These are phyloP conservation scores for Cirrhinus molitorella DNA, from an alignment of 2,797 vertebrate genomes.

Conservation along the genomic window DNA sequence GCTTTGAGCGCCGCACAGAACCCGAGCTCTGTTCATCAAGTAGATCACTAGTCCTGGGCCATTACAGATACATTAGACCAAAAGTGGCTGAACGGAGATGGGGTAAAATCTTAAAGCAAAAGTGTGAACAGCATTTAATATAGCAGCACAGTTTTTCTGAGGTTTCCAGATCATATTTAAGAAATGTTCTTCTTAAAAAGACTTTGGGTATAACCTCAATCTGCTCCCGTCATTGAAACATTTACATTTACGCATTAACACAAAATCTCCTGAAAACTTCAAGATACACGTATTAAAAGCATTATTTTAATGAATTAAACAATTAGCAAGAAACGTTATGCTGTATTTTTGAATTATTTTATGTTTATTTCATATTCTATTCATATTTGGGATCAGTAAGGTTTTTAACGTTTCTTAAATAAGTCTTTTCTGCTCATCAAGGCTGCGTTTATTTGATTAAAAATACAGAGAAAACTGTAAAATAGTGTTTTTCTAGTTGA, in stretches of 20 bases:
- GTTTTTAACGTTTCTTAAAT: no score
- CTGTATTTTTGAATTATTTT: not conserved
- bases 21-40: constrained; percentile 61
- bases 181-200: not conserved
- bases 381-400: not conserved
- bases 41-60: constrained; percentile 69
- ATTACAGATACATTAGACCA: constrained; percentile 76
- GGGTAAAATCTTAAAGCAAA: constrained; percentile 60
- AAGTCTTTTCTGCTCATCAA: no score
- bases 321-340: no score
- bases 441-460: no score
- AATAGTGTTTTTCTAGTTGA: no score
- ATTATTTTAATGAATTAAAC: no score
- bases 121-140: not conserved
- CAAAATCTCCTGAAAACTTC: not conserved
- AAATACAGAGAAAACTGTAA: no score
- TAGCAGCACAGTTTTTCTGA: not conserved
- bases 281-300: not conserved
- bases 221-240: not conserved
- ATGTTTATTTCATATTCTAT: not conserved
- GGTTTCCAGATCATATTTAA: not conserved
- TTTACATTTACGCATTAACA: not conserved
- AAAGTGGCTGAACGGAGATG: constrained; percentile 69
- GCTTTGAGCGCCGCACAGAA: constrained; percentile 58
- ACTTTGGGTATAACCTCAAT: no score